Conservation (phyloP, 2,888 invertebrate genomes). For the Willowsia nigromaculata region DNA sequence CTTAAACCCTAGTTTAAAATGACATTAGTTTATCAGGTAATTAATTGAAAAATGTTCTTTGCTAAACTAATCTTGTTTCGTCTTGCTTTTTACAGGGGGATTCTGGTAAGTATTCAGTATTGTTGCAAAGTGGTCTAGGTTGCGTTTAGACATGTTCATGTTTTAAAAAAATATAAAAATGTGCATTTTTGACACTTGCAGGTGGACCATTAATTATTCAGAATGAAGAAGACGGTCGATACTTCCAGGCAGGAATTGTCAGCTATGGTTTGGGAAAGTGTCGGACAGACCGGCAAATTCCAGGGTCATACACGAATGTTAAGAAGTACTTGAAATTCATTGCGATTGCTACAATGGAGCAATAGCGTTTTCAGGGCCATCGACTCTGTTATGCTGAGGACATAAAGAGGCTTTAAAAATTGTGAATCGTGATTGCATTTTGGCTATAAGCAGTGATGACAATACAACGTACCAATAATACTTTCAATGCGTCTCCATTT, state of each 20-base stretch:
- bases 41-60: neutral
- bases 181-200: neutral
- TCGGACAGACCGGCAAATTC: constrained; percentile 71
- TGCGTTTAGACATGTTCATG: neutral
- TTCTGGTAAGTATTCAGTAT: constrained; percentile 37
- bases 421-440: neutral
- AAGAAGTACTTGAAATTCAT: constrained; percentile 76
- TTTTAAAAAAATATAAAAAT: neutral
- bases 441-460: neutral
- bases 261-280: constrained; percentile 77
- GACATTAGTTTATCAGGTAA: neutral
- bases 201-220: constrained; percentile 75
- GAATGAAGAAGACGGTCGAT: constrained; percentile 75
- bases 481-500: neutral
- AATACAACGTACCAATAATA: neutral
- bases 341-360: constrained; percentile 70
- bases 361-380: neutral
- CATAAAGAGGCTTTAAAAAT: neutral
- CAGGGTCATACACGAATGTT: constrained; percentile 76
- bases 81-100: constrained; percentile 60
- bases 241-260: constrained; percentile 75
- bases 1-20: too few relatives aligned
- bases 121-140: neutral
- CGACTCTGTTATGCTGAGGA: neutral
- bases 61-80: neutral